Evolutionary conservation across 2,888 invertebrate genomes (phyloP).

Genomic region (Cheilosia soror): DNA sequence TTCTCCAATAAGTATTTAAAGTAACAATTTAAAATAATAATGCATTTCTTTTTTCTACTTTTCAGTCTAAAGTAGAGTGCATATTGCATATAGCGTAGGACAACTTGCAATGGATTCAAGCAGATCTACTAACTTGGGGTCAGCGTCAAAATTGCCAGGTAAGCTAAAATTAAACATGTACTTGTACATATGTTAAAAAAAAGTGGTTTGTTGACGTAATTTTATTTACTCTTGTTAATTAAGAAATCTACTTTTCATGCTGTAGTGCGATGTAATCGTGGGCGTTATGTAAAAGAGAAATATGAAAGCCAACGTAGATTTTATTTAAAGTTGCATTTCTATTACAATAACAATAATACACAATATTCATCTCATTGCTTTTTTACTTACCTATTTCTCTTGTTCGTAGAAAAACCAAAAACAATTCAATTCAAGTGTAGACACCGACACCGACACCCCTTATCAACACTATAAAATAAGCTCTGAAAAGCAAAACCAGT

Average conservation of each 20-base stretch:
- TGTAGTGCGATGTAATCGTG: background rate
- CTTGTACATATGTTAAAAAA: conserved; percentile 13
- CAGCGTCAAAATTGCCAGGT: conserved; percentile 70
- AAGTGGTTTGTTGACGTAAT: background rate
- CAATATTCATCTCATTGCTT: background rate
- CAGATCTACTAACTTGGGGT: conserved; percentile 57
- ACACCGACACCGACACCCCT: background rate
- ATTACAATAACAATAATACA: background rate
- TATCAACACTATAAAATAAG: conserved; percentile 4
- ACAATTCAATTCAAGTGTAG: background rate
- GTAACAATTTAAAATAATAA: conserved; percentile 20
- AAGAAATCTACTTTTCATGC: background rate
- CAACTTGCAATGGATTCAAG: conserved; percentile 53
- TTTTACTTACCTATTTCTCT: background rate
- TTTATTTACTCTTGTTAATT: conserved; percentile 18
- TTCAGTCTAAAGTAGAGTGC: conserved; percentile 46
- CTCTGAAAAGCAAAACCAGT: conserved; percentile 12
- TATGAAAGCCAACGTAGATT: background rate
- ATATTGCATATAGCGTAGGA: conserved; percentile 15
- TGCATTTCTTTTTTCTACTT: conserved; percentile 34
- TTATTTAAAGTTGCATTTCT: background rate
- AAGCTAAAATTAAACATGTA: conserved; percentile 47
- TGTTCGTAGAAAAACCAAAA: background rate
- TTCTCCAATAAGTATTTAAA: conserved; percentile 9
- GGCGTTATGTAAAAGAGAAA: conserved; percentile 1